Evolutionary conservation across 2,113 vertebrate genomes (phyloP), one percentile per base, ranked within the genome.

Genomic region (Tachycineta bicolor): DNA sequence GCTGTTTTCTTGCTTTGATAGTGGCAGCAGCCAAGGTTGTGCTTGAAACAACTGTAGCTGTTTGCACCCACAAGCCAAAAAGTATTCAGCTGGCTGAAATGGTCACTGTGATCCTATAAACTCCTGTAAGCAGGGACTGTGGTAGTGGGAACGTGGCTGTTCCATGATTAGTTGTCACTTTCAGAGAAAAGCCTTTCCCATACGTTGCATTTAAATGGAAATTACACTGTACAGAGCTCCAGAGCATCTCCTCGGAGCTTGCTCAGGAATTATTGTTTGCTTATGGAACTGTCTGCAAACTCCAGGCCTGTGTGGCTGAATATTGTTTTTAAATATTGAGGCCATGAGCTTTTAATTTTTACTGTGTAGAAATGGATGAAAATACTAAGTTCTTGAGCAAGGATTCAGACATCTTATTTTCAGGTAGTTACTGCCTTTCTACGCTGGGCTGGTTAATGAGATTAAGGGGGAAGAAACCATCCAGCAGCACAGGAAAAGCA

Each of bases 11-110:
- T 52, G 24, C 52, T 90, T 73, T 0, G 7, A 21, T 71, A 10
- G 46, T 80, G 82, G 44, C 88, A 84, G 81, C 44, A 83, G 67
- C 85, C 75, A 65, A 13, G 7, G 1, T 2, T 50, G 23, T 1
- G 21, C 64, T 82, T 34, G 26, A 85, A 93, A 68, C 58, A 49
- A 73, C 65, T 68, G 50, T 83, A 71, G 46, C 86, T 93, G 69
- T 87, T 94, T 60, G 90, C 50, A 46, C 1, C 0, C 39, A 31
- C 0, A 23, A 80, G 71, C 75, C 67, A 69, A 26, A 73, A 80
- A 94, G 46, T 19, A 73, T 4, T 93, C 63, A 58, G 37, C 67
- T 87, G 63, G 52, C 68, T 87, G 76, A 70, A 82, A 70, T 63
- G 64, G 70, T 93, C 52, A 5, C 26, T 14, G 0, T 65, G 63